A percentile compares a stretch with the other conserved stretches of the same genome.
Conservation (phyloP, 2,888 invertebrate genomes). For the Timandra comae region DNA sequence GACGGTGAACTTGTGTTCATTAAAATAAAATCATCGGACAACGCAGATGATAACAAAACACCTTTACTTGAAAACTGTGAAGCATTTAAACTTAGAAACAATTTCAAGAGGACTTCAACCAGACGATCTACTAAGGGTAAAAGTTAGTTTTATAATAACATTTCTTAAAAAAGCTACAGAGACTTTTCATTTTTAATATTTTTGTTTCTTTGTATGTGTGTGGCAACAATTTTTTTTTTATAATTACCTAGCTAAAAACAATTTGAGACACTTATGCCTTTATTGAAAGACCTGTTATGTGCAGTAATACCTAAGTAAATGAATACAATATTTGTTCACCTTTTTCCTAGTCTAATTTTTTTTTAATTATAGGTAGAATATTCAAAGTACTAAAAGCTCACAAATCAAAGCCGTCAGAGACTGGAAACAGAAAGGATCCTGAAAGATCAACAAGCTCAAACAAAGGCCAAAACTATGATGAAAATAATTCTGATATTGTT, state of each 20-base stretch:
- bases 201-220: too few relatives aligned
- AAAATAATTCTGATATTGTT: slow-evolving; percentile 10
- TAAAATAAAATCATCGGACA: slow-evolving; percentile 61
- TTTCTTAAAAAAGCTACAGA: too few relatives aligned
- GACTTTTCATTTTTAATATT: too few relatives aligned
- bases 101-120: slow-evolving; percentile 64
- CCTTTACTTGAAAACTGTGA: slow-evolving; percentile 61
- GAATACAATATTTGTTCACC: too few relatives aligned
- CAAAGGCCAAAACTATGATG: slow-evolving; percentile 3
- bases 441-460: slow-evolving; percentile 10
- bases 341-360: too few relatives aligned
- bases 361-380: slow-evolving; percentile 48
- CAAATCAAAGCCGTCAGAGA: slow-evolving; percentile 39
- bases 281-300: too few relatives aligned
- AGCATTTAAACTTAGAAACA: slow-evolving; percentile 59
- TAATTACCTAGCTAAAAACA: too few relatives aligned
- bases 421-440: slow-evolving; percentile 26
- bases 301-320: too few relatives aligned
- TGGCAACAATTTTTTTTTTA: too few relatives aligned
- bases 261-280: background rate
- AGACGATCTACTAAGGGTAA: slow-evolving; percentile 62
- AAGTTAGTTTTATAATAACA: too few relatives aligned
- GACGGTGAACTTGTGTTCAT: slow-evolving; percentile 82
- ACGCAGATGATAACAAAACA: slow-evolving; percentile 29
- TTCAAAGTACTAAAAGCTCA: slow-evolving; percentile 58